These are phyloP conservation scores for Hydractinia echinata DNA, from an alignment of 30 jellyfish, hydroid and myxozoan genomes.

Conservation along the genomic window DNA sequence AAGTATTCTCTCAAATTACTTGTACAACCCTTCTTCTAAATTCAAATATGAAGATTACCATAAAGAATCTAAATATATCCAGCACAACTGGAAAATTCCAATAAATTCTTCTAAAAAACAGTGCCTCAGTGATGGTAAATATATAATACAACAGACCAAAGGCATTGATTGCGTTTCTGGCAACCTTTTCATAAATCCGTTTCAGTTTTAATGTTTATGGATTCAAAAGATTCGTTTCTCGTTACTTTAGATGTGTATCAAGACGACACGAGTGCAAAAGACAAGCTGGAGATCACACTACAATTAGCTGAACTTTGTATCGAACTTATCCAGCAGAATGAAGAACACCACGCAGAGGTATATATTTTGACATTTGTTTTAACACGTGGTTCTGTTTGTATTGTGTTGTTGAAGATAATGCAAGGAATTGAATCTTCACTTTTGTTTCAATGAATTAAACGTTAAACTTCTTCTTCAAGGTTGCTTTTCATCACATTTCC, in stretches of 20 bases:
- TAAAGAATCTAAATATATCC: no score
- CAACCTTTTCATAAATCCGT: not conserved
- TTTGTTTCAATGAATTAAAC: not conserved
- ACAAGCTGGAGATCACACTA: constrained; percentile 58
- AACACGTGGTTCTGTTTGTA: not conserved
- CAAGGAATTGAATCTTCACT: not conserved
- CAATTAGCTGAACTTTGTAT: constrained; percentile 90
- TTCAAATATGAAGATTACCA: no score
- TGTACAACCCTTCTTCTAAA: no score
- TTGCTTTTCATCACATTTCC: no score
- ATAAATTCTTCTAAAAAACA: no score
- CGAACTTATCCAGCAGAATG: constrained; percentile 85
- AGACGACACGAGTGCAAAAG: constrained; percentile 55
- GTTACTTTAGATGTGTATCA: constrained; percentile 15
- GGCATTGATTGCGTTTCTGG: not conserved
- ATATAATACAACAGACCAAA: not conserved
- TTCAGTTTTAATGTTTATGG: not conserved
- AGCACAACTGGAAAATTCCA: no score
- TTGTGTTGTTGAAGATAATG: not conserved
- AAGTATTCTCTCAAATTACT: no score
- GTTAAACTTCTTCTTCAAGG: no score
- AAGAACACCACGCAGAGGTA: constrained; percentile 90
- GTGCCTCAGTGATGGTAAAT: no score
- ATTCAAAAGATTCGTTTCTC: not conserved
- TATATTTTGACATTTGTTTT: not conserved